Percentiles rank a stretch among this genome's conserved stretches.
Conservation (phyloP, 1,140 invertebrate species). For the Anoplophora glabripennis region DNA sequence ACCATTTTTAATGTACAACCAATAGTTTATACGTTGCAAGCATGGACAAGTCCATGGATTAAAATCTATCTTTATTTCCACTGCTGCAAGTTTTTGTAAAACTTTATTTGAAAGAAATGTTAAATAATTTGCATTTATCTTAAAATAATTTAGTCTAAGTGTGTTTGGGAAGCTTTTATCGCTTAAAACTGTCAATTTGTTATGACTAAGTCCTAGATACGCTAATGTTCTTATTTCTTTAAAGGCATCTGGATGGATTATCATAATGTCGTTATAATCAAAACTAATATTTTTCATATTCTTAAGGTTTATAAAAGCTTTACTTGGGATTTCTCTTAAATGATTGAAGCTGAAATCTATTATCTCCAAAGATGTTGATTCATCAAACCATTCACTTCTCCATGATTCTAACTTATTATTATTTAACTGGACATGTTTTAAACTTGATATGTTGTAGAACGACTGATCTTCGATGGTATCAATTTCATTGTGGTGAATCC, state of each 20-base stretch:
- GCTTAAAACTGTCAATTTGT: slow-evolving; percentile 20
- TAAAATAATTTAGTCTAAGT: slow-evolving; percentile 14
- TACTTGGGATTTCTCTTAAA: slow-evolving; percentile 24
- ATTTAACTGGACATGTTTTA: slow-evolving; percentile 14
- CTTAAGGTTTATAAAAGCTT: slow-evolving; percentile 16
- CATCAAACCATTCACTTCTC: slow-evolving; percentile 30
- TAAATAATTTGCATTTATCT: slow-evolving; percentile 24
- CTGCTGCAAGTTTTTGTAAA: slow-evolving; percentile 24
- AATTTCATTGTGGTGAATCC: slow-evolving; percentile 24
- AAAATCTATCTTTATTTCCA: slow-evolving; percentile 18
- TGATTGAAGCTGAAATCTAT: slow-evolving; percentile 24
- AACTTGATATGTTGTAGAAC: slow-evolving; percentile 17
- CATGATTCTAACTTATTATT: slow-evolving; percentile 25
- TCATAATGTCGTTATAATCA: slow-evolving; percentile 22
- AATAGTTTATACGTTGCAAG: slow-evolving; percentile 22
- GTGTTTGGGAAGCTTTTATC: slow-evolving; percentile 25
- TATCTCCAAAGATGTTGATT: slow-evolving; percentile 20
- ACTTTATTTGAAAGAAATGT: slow-evolving; percentile 27
- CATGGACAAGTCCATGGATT: slow-evolving; percentile 33
- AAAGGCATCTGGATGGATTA: slow-evolving; percentile 22
- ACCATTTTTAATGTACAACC: slow-evolving; percentile 22
- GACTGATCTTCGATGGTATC: slow-evolving; percentile 20
- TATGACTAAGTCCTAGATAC: slow-evolving; percentile 25
- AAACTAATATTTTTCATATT: slow-evolving; percentile 22
- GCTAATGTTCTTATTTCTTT: slow-evolving; percentile 15